phyloP scores from a whole-genome alignment of 2,888 invertebrate species.

The Rhagonycha fulva region DNA sequence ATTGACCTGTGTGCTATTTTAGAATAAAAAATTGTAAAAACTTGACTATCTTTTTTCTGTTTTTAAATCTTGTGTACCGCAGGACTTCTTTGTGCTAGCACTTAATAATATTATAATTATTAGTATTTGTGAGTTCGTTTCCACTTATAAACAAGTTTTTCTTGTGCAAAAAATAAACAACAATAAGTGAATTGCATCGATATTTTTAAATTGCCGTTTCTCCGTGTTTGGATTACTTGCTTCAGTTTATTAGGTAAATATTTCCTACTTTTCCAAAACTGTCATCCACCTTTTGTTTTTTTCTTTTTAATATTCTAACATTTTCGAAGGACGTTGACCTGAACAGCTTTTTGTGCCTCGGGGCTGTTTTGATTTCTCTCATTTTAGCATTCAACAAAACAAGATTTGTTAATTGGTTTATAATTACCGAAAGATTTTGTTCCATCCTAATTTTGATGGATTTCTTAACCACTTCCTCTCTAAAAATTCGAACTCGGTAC shows the following conservation, averaged over 20 bases:
- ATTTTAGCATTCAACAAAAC: not conserved
- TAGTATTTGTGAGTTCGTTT: not conserved
- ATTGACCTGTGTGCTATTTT: not conserved
- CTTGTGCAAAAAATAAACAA: not conserved
- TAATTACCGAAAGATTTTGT: not conserved
- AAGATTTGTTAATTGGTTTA: not conserved
- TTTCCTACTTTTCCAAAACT: conserved; percentile 1
- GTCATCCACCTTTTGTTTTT: conserved; percentile 8
- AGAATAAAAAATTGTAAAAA: not conserved
- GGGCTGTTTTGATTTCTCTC: not conserved
- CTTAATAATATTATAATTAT: not conserved
- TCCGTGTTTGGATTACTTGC: conserved; percentile 18
- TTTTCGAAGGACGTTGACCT: conserved; percentile 19
- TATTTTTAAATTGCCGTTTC: not conserved
- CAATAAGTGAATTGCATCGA: conserved; percentile 7
- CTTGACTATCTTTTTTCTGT: not conserved
- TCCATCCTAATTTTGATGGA: not conserved
- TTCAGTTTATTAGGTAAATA: conserved; percentile 15
- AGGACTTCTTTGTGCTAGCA: not conserved
- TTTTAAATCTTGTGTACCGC: not conserved
- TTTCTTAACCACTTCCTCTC: not conserved
- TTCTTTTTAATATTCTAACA: conserved; percentile 10
- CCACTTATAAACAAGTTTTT: not conserved
- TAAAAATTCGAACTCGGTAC: not conserved
- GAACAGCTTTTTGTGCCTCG: conserved; percentile 1